These are phyloP conservation scores for Synanthedon tipuliformis DNA, from an alignment of 2,888 invertebrate genomes.

Conservation along the genomic window DNA sequence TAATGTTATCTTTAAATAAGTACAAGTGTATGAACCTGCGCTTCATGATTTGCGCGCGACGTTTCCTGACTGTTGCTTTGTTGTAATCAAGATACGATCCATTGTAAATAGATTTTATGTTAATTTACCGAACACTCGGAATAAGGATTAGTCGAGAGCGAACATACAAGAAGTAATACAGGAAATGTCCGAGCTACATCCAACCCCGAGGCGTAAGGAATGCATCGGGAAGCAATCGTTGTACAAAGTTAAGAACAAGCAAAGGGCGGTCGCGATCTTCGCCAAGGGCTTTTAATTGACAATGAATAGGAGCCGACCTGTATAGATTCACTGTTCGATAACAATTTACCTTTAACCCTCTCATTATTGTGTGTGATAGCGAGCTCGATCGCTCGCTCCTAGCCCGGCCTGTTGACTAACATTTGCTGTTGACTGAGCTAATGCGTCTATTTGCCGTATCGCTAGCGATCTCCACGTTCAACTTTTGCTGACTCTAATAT, in stretches of 20 bases:
- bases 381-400: conserved; percentile 3
- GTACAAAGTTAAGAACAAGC: conserved; percentile 52
- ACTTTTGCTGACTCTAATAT: conserved; percentile 2
- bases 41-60: background rate
- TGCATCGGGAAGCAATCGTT: conserved; percentile 56
- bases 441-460: conserved; percentile 30
- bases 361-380: conserved; percentile 30
- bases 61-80: background rate
- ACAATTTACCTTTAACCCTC: conserved; percentile 43
- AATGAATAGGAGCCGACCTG: conserved; percentile 46
- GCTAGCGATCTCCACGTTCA: conserved; percentile 1
- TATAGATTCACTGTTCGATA: conserved; percentile 39
- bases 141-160: conserved; percentile 43
- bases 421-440: conserved; percentile 8
- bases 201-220: conserved; percentile 51
- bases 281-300: conserved; percentile 61
- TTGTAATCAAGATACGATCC: background rate
- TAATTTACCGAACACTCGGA: conserved; percentile 49
- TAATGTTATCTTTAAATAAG: background rate
- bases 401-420: conserved; percentile 19
- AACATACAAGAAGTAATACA: conserved; percentile 52
- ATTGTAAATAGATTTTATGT: conserved; percentile 39
- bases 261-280: conserved; percentile 55
- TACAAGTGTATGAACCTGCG: background rate
- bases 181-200: conserved; percentile 57